phyloP scores from a whole-genome alignment of 2,113 vertebrate species.

The Dicaeum eximium region DNA sequence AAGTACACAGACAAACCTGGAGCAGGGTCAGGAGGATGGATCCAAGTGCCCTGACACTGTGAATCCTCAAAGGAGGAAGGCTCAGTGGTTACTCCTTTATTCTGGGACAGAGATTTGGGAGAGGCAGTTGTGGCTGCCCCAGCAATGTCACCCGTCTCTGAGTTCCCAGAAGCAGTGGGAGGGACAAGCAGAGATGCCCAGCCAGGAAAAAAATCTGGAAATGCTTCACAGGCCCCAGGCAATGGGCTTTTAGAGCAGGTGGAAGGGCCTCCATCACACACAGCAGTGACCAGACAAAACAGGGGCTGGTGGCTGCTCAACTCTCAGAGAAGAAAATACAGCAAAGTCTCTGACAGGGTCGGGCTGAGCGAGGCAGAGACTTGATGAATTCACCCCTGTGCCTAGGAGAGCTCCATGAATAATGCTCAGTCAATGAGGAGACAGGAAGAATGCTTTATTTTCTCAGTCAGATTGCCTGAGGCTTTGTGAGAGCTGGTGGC shows the following conservation, averaged over 20 bases:
- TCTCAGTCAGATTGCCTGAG: not conserved
- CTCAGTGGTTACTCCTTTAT: not conserved
- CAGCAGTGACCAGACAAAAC: not conserved
- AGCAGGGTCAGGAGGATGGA: not conserved
- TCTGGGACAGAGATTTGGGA: not conserved
- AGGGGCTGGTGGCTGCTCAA: not conserved
- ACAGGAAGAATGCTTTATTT: not conserved
- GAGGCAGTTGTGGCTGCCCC: not conserved
- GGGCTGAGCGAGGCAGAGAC: not conserved
- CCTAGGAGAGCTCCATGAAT: not conserved
- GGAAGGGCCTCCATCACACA: not conserved
- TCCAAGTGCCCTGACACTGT: not conserved
- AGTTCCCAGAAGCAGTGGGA: not conserved
- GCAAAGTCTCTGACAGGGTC: not conserved
- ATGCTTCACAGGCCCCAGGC: not conserved
- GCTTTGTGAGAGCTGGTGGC: constrained; percentile 20
- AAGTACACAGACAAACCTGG: not conserved
- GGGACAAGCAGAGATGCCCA: not conserved
- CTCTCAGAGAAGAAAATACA: not conserved
- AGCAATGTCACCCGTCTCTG: not conserved
- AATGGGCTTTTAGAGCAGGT: not conserved
- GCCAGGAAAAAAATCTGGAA: not conserved
- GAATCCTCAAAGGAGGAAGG: not conserved
- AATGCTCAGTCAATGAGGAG: not conserved
- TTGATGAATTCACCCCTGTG: not conserved